Evolutionary conservation across 2,888 invertebrate genomes (phyloP), one percentile per base, ranked within the genome.

Genomic region (Phalera bucephala): DNA sequence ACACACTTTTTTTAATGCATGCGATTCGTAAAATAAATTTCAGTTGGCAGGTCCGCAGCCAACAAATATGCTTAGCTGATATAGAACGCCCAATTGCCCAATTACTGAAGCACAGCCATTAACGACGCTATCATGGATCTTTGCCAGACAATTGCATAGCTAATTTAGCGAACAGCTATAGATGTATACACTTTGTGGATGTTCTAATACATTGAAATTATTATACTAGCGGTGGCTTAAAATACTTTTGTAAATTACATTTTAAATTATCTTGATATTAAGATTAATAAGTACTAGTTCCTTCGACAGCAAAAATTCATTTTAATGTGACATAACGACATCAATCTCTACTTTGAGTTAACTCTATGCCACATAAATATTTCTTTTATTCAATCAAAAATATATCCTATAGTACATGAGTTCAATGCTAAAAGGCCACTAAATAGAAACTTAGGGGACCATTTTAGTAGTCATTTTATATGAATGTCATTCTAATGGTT

Each of bases 81-180:
- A 41, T 34, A 38, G 45, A 64, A 60, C 51, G 52, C 56, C 58
- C 53, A 48, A 63, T 64, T 62, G 62, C 59, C 59, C 59, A 58
- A 59, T 64, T 69, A 68, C 52, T 54, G 64, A 68, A 72, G 78
- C 84, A 85, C 85, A 85, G 85, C 84, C 85, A 78, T 81, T 72
- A 72, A 64, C 26, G 59, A 75, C 70, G 69, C 69, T 70, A 55
- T 61, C 48, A 54, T 75, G 76, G 77, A 74, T 64, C 59, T 54
- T 55, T 63, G 80, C 77, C 78, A 79, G 51, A 49, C 37, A 43
- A 68, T 61, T 43, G 36, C 44, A 62, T 61, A 65, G 66, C 50
- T 54, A 54, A 62, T 52, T 52, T 58, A 58, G 53, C 38, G 57
- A 54, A 36, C 42, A 42, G 34, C 52, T 46, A 42, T 50, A 55